Conservation (phyloP, 2,113 vertebrate species). For the Chaetops frenatus region DNA sequence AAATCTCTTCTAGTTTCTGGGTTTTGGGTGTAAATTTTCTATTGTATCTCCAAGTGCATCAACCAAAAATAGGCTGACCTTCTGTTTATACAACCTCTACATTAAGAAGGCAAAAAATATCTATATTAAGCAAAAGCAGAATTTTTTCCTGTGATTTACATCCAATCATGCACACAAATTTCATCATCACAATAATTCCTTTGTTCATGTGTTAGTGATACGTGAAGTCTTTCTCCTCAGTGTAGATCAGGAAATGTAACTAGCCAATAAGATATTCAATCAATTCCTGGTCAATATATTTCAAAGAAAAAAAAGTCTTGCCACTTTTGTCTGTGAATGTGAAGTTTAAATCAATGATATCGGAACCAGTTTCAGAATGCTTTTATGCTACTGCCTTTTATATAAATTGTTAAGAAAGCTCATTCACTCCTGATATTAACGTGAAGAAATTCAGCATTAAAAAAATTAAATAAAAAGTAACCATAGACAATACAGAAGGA, state of each 20-base stretch:
- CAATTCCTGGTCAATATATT: background rate
- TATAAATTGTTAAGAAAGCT: background rate
- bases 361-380: background rate
- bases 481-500: background rate
- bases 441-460: background rate
- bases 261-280: background rate
- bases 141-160: background rate
- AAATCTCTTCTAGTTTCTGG: background rate
- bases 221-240: background rate
- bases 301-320: background rate
- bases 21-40: background rate
- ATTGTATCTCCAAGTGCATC: background rate
- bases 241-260: background rate
- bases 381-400: background rate
- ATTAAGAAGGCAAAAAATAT: background rate
- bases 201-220: background rate
- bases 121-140: background rate
- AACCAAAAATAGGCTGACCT: background rate
- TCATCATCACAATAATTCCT: background rate
- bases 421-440: background rate
- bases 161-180: background rate
- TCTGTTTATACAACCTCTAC: background rate
- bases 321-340: background rate
- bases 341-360: background rate
- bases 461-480: background rate